Base-by-base conservation (phyloP, 2,113 vertebrate species). In the Athene cunicularia region DNA sequence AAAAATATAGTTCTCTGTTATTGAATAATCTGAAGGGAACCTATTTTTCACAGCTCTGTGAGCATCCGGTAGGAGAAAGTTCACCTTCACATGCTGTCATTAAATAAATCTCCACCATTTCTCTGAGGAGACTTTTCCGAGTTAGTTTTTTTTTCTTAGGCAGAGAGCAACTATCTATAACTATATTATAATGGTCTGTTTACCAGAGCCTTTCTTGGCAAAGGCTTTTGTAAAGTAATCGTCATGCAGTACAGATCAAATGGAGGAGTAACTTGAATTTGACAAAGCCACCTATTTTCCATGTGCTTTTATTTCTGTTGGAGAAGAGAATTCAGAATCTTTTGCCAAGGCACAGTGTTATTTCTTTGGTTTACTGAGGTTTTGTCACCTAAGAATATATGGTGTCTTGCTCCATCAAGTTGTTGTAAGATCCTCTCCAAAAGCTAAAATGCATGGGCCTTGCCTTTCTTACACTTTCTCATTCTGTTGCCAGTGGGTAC, bases 11-110 rank as follows among this genome's bases (percentile, higher is more conserved):
- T 93, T 59, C 30, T 72, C 16, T 68, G 45, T 39, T 80, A 20
- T 0, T 77, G 32, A 58, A 3, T 77, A 60, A 45, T 45, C 5
- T 76, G 53, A 47, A 86, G 26, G 15, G 35, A 6, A 10, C 20
- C 39, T 83, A 2, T 80, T 87, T 84, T 86, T 35, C 37, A 66
- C 18, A 53, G 6, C 15, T 43, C 0, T 49, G 15, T 75, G 52
- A 88, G 28, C 8, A 6, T 83, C 24, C 17, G 27, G 8, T 47
- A 4, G 1, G 66, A 62, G n/a, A 19, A 5, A 63, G 59, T 67
- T 88, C 37, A 59, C 33, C 53, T 80, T 83, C 45, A 20, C 0
- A 0, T 83, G 55, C 45, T 43, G 1, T 43, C 0, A 1, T 76
- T 86, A 52, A 58, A 58, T 49, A n/a, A 73, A 80, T 10, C 32